Evolutionary conservation across 2,113 vertebrate genomes (phyloP).

Genomic region (Peucedramus taeniatus): DNA sequence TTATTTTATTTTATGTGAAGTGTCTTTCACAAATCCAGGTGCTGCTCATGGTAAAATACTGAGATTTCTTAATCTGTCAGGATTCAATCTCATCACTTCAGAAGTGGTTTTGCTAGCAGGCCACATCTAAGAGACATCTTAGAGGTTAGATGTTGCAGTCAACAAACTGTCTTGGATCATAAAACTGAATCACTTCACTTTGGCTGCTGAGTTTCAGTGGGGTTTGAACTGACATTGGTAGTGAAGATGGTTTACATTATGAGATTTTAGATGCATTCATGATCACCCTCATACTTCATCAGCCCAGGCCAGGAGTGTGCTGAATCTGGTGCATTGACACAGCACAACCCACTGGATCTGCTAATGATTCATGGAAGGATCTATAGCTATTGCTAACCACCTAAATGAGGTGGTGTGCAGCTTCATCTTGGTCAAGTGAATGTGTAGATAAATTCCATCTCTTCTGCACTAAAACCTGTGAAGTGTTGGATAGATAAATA

Average conservation of each 20-base stretch:
- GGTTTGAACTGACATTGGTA: background rate
- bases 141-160: background rate
- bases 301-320: background rate
- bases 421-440: background rate
- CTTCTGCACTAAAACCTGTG: background rate
- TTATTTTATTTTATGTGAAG: background rate
- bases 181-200: background rate
- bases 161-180: background rate
- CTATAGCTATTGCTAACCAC: background rate
- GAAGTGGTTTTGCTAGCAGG: background rate
- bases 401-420: background rate
- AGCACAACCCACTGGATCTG: background rate
- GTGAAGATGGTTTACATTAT: background rate
- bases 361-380: background rate
- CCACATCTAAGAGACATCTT: background rate
- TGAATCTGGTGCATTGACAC: rapidly evolving
- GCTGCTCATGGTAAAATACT: background rate
- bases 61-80: background rate
- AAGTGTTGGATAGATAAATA: background rate
- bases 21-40: background rate
- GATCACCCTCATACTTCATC: background rate
- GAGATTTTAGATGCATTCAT: background rate
- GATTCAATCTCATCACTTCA: background rate
- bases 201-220: background rate
- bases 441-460: background rate